Base-by-base conservation (phyloP, 2,113 vertebrate species). In the Rhinoptilus africanus region DNA sequence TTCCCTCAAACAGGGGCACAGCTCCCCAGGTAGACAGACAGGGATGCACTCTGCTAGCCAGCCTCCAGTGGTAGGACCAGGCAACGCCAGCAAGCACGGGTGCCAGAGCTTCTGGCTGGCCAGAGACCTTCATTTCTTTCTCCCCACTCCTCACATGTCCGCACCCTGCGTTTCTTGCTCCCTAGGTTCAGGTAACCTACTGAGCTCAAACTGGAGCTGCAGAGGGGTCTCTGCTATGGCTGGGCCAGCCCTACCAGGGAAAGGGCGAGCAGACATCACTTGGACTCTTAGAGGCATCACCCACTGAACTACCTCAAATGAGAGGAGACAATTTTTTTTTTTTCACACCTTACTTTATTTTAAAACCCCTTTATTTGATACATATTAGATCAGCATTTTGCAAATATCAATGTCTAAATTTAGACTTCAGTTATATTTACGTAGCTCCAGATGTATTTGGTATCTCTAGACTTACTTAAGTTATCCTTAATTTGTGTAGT, bases 1-100 rank as follows among this genome's bases (percentile, higher is more conserved):
- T 41, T 62, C 9, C 62, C 53, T 35, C 62, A 12, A 41, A 17
- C 4, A 12, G 2, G 1, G 0, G 4, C 8, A 7, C 20, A 84
- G 64, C 10, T 64, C 39, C 62, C 24, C 45, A 3, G 0, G 0
- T 0, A 37, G 72, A 8, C 0, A 37, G 72, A 8, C 18, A 50
- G 13, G 74, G 37, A 10, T 56, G 26, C 0, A 1, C 24, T 76
- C 48, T 34, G 16, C 0, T 2, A 34, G 51, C 10, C 72, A 59
- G 22, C 53, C 64, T 13, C 43, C 57, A 30, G 43, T 1, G 14
- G n/a, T 10, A 57, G n/a, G 10, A 41, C 23, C 14, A 12, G 30
- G 21, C 47, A 24, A 4, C 0, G 3, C 47, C 5, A 3, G 27
- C 19, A 18, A 54, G 34, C 8, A 2, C n/a, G 13, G 14, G 5